Evolutionary conservation across 37 sponge, comb jelly and placozoan species (phyloP), one percentile per base, ranked within the genome.

Genomic region (Mnemiopsis leidyi): DNA sequence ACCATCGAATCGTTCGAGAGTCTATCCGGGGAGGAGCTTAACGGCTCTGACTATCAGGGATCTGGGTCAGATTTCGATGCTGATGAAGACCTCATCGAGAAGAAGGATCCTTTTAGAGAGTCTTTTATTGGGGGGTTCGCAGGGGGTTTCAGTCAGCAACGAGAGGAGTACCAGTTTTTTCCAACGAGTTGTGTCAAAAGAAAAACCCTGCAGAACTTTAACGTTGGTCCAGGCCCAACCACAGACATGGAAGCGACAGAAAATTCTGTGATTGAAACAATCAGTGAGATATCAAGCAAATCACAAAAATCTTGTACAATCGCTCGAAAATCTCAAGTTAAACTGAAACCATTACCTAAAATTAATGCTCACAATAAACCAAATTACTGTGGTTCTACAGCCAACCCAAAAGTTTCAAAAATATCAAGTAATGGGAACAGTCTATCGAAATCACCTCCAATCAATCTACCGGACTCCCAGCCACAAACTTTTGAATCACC

Each of bases 51-150:
- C 2, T 28, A 69, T 21, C 73, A 69, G 21, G 29, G 73, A 20
- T 21, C 73, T 28, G 73, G n/a, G 29, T 21, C 28, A 28, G 73
- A 69, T 69, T 69, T 23, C 21, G 73, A 79, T 79, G 36, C 21
- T 3, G 82, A 79, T 32, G 82, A 79, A 2, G 82, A 79, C 32
- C 37, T 79, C 9, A 28, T 79, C 36, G 82, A 79, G 36, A 16
- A 33, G 5, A 79, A 79, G 38, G 82, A 79, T 21, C 82, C 82
- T 16, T 79, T 79, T 23, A 79, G 82, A 79, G 82, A 79, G 3
- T 79, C 82, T 13, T 79, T 79, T 35, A 16, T 79, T 79, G 82
- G 73, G 9, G 73, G 73, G 28, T 69, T 20, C n/a, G 2, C n/a
- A 3, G 24, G 24, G 7, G 24, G 7, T n/a, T 28, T 28, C n/a